A percentile compares a stretch with the other conserved stretches of the same genome.
phyloP scores from a whole-genome alignment of 2,888 invertebrate species.

The Linyphia triangularis region DNA sequence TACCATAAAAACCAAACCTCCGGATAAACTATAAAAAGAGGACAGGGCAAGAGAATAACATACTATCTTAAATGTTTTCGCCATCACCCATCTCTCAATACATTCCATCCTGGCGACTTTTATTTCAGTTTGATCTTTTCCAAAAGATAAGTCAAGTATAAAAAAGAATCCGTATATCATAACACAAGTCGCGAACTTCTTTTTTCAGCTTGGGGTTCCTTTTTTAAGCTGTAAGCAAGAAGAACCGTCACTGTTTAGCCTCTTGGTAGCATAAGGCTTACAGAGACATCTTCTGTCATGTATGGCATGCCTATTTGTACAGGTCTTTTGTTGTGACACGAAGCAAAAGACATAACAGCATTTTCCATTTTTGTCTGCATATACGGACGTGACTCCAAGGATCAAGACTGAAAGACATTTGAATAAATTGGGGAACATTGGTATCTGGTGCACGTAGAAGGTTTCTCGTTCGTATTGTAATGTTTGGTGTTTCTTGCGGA shows the following conservation, averaged over 20 bases:
- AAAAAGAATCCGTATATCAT: background rate
- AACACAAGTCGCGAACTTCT: conserved; percentile 25
- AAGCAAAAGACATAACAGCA: conserved; percentile 40
- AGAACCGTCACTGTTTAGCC: conserved; percentile 23
- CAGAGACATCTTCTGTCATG: conserved; percentile 47
- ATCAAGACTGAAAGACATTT: conserved; percentile 28
- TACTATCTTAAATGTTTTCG: background rate
- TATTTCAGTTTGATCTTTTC: conserved; percentile 13
- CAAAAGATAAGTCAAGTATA: conserved; percentile 10
- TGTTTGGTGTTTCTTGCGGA: background rate
- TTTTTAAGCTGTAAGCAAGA: conserved; percentile 1
- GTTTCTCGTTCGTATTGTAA: background rate
- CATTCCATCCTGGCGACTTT: conserved; percentile 1
- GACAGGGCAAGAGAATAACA: background rate
- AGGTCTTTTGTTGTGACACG: conserved; percentile 34
- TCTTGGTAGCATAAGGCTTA: conserved; percentile 7
- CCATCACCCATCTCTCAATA: background rate
- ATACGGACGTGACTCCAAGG: conserved; percentile 44
- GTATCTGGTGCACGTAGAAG: conserved; percentile 48
- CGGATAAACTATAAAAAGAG: background rate
- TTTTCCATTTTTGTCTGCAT: conserved; percentile 43
- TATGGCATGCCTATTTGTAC: conserved; percentile 42
- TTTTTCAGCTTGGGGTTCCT: conserved; percentile 4
- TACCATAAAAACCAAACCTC: background rate
- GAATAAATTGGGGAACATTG: conserved; percentile 57